Base-by-base conservation (phyloP, 2,113 vertebrate species). In the Albula goreensis region DNA sequence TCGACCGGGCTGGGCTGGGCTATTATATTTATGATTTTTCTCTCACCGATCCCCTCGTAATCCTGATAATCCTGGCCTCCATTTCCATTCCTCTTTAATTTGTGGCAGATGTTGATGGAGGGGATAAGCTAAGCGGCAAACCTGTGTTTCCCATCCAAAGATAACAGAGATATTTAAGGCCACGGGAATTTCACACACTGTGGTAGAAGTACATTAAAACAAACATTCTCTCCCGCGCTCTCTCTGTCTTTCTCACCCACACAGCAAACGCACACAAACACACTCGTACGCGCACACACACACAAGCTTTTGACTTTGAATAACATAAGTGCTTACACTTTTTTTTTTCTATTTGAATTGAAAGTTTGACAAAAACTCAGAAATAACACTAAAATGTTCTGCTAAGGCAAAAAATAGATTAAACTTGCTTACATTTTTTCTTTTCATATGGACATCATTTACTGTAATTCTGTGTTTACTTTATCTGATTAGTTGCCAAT, bases 81-180 rank as follows among this genome's bases (percentile, higher is more conserved):
- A 2, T 92, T 91, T 89, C 89, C 90, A 91, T 92, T 90, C 89
- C 89, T 91, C 89, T 82, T 79, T 94, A 95, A 95, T 94, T 92
- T 91, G 87, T 90, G 90, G 92, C 94, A 95, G 94, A 95, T 95
- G 94, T 90, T 87, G 94, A 94, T 93, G 87, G 90, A 82, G 86
- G 90, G 90, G 93, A 94, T 93, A 94, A 94, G 94, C 91, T 93
- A 94, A 94, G 94, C 90, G 90, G 89, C 87, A 86, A 93, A 93
- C 89, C 92, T 91, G 91, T 92, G 90, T 86, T 94, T 93, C 93
- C 92, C 89, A 91, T 91, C 92, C 92, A 91, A 93, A 90, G 80
- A 92, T 92, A 94, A 94, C 92, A 94, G 94, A 94, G 90, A 89
- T 66, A 41, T 51, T 84, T 78, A 84, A 86, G 87, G 90, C 91